Conservation (phyloP, 1,140 invertebrate species). For the Drosophila lacteicornis region DNA sequence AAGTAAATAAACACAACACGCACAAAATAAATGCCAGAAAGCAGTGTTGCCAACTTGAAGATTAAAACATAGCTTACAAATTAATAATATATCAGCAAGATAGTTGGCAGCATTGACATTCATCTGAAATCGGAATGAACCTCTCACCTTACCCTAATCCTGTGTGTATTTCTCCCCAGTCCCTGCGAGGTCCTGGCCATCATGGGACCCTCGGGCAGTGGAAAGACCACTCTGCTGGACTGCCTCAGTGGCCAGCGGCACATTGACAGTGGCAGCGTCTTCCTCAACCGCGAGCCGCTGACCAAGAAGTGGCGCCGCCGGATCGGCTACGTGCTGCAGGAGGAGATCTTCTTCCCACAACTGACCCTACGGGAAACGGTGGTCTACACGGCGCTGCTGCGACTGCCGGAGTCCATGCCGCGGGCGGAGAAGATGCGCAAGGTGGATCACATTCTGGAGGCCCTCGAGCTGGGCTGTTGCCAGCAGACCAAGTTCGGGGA, state of each 20-base stretch:
- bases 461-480: constrained; percentile 91
- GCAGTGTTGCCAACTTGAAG: constrained; percentile 13
- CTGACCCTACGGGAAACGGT: constrained; percentile 92
- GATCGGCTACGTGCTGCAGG: constrained; percentile 94
- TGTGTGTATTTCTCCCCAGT: constrained; percentile 28
- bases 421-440: constrained; percentile 91
- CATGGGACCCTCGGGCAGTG: constrained; percentile 93
- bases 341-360: constrained; percentile 94
- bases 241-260: constrained; percentile 90
- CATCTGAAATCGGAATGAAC: not conserved
- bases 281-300: constrained; percentile 90
- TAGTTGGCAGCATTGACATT: constrained; percentile 17
- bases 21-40: constrained; percentile 10
- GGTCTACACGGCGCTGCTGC: constrained; percentile 89
- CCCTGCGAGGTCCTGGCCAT: constrained; percentile 93
- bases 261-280: constrained; percentile 89
- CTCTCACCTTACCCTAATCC: not conserved
- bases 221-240: constrained; percentile 94
- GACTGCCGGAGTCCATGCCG: constrained; percentile 91
- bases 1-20: constrained; percentile 32
- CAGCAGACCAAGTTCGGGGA: constrained; percentile 94
- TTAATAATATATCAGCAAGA: not conserved
- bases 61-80: too few relatives aligned
- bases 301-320: constrained; percentile 91
- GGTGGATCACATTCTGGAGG: constrained; percentile 92